Evolutionary conservation across 2,113 vertebrate species (phyloP).

Genomic region (Redunca redunca): DNA sequence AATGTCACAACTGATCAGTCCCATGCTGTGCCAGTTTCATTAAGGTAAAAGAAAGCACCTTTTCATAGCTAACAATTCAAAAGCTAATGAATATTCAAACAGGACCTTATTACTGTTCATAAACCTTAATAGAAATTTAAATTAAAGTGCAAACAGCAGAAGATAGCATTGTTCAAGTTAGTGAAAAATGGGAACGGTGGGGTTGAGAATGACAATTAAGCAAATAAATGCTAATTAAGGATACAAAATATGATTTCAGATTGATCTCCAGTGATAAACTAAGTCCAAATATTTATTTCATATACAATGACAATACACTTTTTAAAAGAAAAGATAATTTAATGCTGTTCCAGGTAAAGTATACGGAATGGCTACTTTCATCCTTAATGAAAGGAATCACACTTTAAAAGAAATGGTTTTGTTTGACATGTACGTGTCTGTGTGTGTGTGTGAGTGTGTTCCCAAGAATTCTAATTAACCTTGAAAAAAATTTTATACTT

Average conservation of each 20-base stretch:
- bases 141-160: slow-evolving; percentile 88
- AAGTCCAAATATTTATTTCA: slow-evolving; percentile 83
- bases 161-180: slow-evolving; percentile 82
- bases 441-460: background rate
- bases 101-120: slow-evolving; percentile 85
- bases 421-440: slow-evolving; percentile 3
- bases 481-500: slow-evolving; percentile 3
- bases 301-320: slow-evolving; percentile 50
- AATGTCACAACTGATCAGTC: slow-evolving; percentile 81
- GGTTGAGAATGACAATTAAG: slow-evolving; percentile 85
- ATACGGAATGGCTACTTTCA: slow-evolving; percentile 39
- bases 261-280: slow-evolving; percentile 79
- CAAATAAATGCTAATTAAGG: slow-evolving; percentile 86
- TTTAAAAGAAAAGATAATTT: slow-evolving; percentile 41
- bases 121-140: slow-evolving; percentile 87
- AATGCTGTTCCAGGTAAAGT: background rate
- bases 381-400: background rate
- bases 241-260: slow-evolving; percentile 80
- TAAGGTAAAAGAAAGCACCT: slow-evolving; percentile 83
- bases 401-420: slow-evolving; percentile 16
- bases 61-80: slow-evolving; percentile 78
- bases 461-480: background rate
- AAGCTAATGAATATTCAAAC: slow-evolving; percentile 90
- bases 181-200: slow-evolving; percentile 82
- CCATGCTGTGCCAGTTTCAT: slow-evolving; percentile 81